Base-by-base conservation (phyloP, 1,140 invertebrate species). In the Heliconius congener region DNA sequence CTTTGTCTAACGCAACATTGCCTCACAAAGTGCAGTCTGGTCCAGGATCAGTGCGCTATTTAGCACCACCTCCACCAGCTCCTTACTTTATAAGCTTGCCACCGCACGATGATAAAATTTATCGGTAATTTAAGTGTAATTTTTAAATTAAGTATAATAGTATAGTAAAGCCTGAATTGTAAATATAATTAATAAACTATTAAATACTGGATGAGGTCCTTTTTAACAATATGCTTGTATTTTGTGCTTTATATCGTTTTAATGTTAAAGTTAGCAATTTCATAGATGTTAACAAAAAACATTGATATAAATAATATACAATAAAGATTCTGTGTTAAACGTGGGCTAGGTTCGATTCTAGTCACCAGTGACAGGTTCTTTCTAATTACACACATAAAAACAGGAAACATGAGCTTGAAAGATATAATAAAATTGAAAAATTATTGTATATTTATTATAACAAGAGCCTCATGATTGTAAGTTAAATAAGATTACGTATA, bases 1-100 rank as follows among this genome's bases (percentile, higher is more conserved):
- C 95, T 46, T 84, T 95, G 75, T 96, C 94, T 52, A 96, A 95
- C 77, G 95, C 95, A 9, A 96, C 96, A 19, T 90, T 96, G 82
- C 96, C 96, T 9, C 96, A 96, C 86, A 96, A 96, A 87, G 84
- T 95, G 72, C 92, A 95, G 84, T 94, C 95, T 27, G 95, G 95
- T 81, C 94, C 95, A 16, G 93, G 95, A n/a, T 95, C 95, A 70
- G 93, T 95, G 6, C 93, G 96, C 71, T 94, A 94, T 73, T 83
- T 94, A 77, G 92, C 93, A 19, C 88, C 89, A 23, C 92, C 89
- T 27, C 91, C 90, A 23, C 94, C 94, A 34, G 94, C 95, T 50
- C 95, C 94, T 8, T 95, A 95, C 80, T 95, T 95, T 84, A 95
- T 95, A 83, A 95, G 94, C 78, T 82, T 95, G 86, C 94, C 93